Evolutionary conservation across 2,113 vertebrate species (phyloP).

Genomic region (Lasiurus cinereus): DNA sequence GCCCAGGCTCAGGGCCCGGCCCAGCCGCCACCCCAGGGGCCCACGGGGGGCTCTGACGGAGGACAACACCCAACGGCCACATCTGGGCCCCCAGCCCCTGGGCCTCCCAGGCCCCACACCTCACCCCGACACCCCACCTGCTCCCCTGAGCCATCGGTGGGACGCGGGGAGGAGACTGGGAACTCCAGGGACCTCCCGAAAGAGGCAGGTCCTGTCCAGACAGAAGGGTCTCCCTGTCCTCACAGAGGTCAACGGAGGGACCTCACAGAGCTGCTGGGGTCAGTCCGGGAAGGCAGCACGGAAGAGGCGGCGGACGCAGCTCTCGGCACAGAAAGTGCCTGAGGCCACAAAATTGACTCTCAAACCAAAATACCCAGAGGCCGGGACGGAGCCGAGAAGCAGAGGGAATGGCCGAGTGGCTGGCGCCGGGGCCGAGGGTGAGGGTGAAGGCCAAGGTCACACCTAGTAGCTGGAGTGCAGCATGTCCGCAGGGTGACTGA

Average conservation of each 20-base stretch:
- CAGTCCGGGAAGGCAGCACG: background rate
- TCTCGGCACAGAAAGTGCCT: background rate
- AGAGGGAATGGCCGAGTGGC: background rate
- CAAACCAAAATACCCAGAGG: background rate
- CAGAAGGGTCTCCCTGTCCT: background rate
- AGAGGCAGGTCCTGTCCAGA: background rate
- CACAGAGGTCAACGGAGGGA: fast-evolving
- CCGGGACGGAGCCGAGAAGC: fast-evolving
- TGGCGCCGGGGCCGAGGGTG: background rate
- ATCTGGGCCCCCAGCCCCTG: background rate
- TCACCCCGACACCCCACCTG: fast-evolving
- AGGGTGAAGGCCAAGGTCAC: fast-evolving
- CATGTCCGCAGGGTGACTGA: fast-evolving
- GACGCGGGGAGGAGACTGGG: background rate
- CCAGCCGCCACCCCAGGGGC: background rate
- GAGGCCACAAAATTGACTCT: background rate
- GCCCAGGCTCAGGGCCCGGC: background rate
- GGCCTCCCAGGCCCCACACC: fast-evolving
- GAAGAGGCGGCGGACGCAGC: fast-evolving
- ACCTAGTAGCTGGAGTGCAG: fast-evolving
- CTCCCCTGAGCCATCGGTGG: fast-evolving
- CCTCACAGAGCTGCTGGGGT: fast-evolving
- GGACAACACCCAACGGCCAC: fast-evolving
- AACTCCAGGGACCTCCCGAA: no score
- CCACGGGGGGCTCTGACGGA: background rate